phyloP scores from a whole-genome alignment of 1,140 invertebrate species.

The Teleopsis dalmanni region DNA sequence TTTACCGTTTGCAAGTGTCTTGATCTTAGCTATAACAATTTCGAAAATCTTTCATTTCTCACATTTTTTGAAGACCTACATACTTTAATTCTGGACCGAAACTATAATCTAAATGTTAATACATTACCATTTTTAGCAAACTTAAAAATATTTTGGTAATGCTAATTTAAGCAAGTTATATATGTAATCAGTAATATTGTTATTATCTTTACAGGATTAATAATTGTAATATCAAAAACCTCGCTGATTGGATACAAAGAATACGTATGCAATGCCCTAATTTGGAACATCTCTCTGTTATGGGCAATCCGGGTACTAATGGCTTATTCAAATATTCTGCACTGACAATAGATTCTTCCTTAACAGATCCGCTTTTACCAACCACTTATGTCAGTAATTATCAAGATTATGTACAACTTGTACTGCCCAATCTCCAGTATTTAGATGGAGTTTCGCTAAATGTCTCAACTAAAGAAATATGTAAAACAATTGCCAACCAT shows the following conservation, averaged over 20 bases:
- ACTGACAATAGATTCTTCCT: background rate
- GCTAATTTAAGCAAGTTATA: background rate
- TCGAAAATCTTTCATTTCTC: conserved; percentile 35
- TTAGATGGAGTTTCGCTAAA: conserved; percentile 21
- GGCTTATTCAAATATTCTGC: conserved; percentile 17
- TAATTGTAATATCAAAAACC: conserved; percentile 36
- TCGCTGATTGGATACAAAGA: conserved; percentile 35
- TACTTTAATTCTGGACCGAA: conserved; percentile 36
- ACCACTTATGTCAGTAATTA: conserved; percentile 9
- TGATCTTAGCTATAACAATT: conserved; percentile 38
- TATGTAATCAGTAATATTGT: background rate
- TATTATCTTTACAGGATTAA: conserved; percentile 26
- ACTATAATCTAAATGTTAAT: conserved; percentile 29
- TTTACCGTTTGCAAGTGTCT: conserved; percentile 34
- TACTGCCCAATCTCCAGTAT: conserved; percentile 27
- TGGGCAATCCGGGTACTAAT: conserved; percentile 35
- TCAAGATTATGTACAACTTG: conserved; percentile 27
- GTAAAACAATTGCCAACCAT: background rate
- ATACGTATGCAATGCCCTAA: conserved; percentile 32
- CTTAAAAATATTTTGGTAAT: conserved; percentile 33
- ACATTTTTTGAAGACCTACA: conserved; percentile 35
- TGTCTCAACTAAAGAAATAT: no score
- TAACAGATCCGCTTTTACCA: background rate
- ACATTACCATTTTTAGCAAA: conserved; percentile 34
- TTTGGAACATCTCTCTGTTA: conserved; percentile 34